phyloP scores from a whole-genome alignment of 2,888 invertebrate genomes.

The Protodeltote pygarga region DNA sequence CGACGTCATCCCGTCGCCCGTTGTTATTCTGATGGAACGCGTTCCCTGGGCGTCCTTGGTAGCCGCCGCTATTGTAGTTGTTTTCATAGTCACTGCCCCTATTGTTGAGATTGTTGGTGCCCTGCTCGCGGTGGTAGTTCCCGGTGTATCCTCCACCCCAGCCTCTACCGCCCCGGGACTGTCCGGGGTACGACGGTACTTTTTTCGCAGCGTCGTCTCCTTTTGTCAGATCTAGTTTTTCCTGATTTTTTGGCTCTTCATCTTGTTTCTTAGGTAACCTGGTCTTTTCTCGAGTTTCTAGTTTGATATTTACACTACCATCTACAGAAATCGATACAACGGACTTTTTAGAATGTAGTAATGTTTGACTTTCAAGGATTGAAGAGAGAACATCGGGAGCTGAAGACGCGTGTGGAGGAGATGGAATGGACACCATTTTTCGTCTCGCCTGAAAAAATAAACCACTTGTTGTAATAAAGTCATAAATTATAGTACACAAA shows the following conservation, averaged over 20 bases:
- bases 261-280: conserved; percentile 6
- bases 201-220: conserved; percentile 71
- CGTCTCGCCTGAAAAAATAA: conserved; percentile 75
- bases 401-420: conserved; percentile 74
- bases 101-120: conserved; percentile 87
- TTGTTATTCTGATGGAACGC: conserved; percentile 47
- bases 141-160: conserved; percentile 78
- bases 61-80: conserved; percentile 64
- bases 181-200: conserved; percentile 89
- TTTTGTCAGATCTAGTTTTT: conserved; percentile 60
- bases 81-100: conserved; percentile 60
- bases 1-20: conserved; percentile 57
- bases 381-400: conserved; percentile 89
- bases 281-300: conserved; percentile 49
- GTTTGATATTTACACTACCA: conserved; percentile 87
- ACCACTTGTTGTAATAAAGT: no score
- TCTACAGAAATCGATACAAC: conserved; percentile 87
- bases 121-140: conserved; percentile 57
- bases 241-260: conserved; percentile 28
- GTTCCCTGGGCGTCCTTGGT: conserved; percentile 52
- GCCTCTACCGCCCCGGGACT: conserved; percentile 82
- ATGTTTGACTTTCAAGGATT: conserved; percentile 90
- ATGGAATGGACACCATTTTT: conserved; percentile 78
- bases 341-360: conserved; percentile 89
- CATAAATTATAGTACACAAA: no score